Percentiles rank a stretch among this genome's conserved stretches.
phyloP scores from a whole-genome alignment of 37 sponge, comb jelly and placozoan genomes.

The Eunapius fragilis region DNA sequence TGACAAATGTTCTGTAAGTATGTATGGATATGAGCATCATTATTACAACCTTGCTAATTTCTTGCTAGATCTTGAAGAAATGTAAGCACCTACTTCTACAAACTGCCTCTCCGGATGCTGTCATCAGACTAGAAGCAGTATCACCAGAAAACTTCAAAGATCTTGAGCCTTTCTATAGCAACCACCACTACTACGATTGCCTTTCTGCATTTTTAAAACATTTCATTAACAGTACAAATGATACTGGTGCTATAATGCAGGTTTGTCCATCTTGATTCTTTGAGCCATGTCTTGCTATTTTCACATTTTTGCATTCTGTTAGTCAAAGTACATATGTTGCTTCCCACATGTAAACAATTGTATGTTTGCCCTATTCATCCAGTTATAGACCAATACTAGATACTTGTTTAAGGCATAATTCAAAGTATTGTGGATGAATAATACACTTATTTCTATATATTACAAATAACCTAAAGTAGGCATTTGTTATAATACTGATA shows the following conservation, averaged over 20 bases:
- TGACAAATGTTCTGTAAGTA: conserved; percentile 23
- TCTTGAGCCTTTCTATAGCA: conserved; percentile 23
- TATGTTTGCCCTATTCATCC: no score
- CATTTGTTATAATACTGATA: no score
- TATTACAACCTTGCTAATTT: neutral
- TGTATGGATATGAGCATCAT: neutral
- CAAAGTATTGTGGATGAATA: no score
- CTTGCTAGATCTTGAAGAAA: conserved; percentile 32
- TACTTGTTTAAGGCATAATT: no score
- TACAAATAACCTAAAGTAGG: no score
- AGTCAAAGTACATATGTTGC: no score
- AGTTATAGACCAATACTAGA: no score
- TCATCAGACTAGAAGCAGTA: conserved; percentile 36
- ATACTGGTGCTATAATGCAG: neutral
- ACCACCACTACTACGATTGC: conserved; percentile 42
- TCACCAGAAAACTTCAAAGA: neutral
- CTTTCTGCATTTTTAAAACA: conserved; percentile 38
- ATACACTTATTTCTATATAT: no score
- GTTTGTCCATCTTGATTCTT: neutral
- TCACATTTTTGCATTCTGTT: no score
- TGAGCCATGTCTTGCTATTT: no score
- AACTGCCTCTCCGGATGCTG: conserved; percentile 67
- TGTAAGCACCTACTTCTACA: conserved; percentile 60
- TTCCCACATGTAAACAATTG: no score
- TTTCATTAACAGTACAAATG: neutral